Conservation (phyloP, 2,888 invertebrate species). For the Ctenicera cuprea region DNA sequence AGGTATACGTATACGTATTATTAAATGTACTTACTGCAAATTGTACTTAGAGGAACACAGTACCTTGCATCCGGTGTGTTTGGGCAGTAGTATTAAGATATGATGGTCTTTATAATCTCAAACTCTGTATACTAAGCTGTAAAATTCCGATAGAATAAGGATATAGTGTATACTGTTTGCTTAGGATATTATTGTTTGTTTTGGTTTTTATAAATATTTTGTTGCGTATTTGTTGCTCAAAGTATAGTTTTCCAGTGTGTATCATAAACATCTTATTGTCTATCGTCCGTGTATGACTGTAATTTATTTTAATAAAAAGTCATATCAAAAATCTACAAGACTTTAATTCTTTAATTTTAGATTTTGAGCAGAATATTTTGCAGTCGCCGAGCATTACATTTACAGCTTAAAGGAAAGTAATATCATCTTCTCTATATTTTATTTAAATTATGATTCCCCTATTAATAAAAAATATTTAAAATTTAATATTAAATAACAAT, state of each 20-base stretch:
- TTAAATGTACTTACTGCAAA: constrained; percentile 63
- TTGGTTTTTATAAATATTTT: constrained; percentile 70
- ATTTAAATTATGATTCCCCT: no score
- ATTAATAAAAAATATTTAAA: no score
- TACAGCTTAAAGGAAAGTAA: no score
- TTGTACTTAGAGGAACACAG: constrained; percentile 66
- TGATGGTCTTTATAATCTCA: constrained; percentile 59
- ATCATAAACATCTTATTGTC: constrained; percentile 67
- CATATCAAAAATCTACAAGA: constrained; percentile 43
- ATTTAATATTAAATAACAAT: no score
- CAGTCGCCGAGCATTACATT: no score
- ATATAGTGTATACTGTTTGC: constrained; percentile 72
- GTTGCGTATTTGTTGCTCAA: constrained; percentile 74
- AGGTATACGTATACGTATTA: constrained; percentile 68
- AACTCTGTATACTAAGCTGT: constrained; percentile 67
- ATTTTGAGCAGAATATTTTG: no score
- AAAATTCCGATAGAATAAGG: constrained; percentile 71
- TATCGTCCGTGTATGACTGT: constrained; percentile 74
- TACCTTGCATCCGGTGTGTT: constrained; percentile 71
- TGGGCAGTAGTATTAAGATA: constrained; percentile 65
- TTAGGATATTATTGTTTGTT: constrained; percentile 58
- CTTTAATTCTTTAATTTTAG: no score
- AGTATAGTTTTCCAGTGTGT: constrained; percentile 70
- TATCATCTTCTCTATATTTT: no score
- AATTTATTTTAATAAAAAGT: constrained; percentile 74